Percentiles rank a stretch among this genome's conserved stretches.
Conservation (phyloP, 2,888 invertebrate genomes). For the Sarcophaga rosellei region DNA sequence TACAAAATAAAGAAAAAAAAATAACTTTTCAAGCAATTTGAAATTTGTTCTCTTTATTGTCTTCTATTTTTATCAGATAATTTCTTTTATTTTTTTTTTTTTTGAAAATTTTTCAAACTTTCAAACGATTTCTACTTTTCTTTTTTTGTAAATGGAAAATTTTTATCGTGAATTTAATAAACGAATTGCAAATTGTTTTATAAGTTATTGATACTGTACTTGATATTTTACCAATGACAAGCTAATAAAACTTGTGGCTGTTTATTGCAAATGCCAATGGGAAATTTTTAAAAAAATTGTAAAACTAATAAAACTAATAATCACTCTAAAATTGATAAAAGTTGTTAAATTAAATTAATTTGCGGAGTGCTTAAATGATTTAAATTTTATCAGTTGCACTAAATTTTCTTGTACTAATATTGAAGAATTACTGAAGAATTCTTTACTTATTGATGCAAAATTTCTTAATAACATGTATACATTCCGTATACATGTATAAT, state of each 20-base stretch:
- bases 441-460: no score
- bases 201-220: slow-evolving; percentile 52
- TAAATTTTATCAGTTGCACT: no score
- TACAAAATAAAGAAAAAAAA: no score
- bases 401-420: no score
- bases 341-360: no score
- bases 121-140: neutral
- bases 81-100: neutral
- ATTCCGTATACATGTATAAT: no score
- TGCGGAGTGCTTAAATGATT: no score
- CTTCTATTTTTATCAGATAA: neutral
- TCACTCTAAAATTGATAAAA: no score
- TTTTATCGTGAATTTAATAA: slow-evolving; percentile 40
- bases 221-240: slow-evolving; percentile 50
- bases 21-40: no score
- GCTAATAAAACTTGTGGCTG: slow-evolving; percentile 49
- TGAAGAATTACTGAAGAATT: no score
- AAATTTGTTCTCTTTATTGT: neutral
- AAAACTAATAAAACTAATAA: neutral
- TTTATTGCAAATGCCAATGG: neutral
- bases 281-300: neutral
- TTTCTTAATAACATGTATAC: no score
- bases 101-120: slow-evolving; percentile 11
- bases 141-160: slow-evolving; percentile 1
- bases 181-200: slow-evolving; percentile 44